Conservation (phyloP, 2,113 vertebrate genomes). For the Zosterops hypoxanthus region DNA sequence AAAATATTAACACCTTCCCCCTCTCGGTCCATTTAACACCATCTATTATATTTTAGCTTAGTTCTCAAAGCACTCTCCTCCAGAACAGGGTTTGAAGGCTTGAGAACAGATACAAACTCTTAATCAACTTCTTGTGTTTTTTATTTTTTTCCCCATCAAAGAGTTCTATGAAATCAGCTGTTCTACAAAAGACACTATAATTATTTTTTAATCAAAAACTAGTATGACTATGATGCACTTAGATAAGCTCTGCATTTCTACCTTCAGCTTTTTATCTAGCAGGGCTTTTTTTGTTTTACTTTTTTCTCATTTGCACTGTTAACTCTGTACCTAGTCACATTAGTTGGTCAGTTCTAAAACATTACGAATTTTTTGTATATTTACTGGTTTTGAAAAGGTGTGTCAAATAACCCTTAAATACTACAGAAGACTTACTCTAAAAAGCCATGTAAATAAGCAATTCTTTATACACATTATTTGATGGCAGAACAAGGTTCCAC, state of each 20-base stretch:
- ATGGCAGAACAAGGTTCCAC: background rate
- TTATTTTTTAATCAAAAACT: background rate
- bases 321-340: background rate
- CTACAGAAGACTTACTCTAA: background rate
- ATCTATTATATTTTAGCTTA: background rate
- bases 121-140: background rate
- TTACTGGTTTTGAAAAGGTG: background rate
- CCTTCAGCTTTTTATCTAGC: background rate
- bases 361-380: background rate
- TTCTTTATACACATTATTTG: background rate
- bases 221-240: background rate
- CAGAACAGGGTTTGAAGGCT: background rate
- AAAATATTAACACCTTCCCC: background rate
- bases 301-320: background rate
- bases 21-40: background rate
- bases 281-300: rapidly evolving
- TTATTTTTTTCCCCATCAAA: background rate
- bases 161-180: background rate
- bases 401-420: background rate
- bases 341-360: background rate
- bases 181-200: background rate
- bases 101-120: background rate
- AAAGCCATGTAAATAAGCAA: background rate
- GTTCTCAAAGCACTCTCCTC: background rate
- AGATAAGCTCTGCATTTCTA: background rate